Base-by-base conservation (phyloP, 1,140 invertebrate species). In the Cyphomyrmex costatus region DNA sequence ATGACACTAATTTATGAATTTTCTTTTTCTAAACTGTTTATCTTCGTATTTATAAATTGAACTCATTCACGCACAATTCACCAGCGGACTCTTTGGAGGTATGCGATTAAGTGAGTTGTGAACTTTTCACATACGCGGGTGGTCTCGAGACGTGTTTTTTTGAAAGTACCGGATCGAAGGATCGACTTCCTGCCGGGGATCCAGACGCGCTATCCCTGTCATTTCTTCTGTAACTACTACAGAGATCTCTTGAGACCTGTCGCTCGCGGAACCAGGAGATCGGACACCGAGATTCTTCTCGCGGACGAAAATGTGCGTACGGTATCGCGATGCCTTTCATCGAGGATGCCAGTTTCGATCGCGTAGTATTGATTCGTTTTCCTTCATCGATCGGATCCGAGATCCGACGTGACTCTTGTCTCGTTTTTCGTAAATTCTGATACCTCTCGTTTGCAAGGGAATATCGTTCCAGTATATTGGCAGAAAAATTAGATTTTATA, bases 51-150 rank as follows among this genome's bases (percentile, higher is more conserved):
- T 2, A 56, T 56, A 36, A 3, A 36, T 36, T 36, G 19, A 51
- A n/a, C 53, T 2, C 51, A 53, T 53, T 53, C 19, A n/a, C 53
- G 53, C 49, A 27, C 24, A 3, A 12, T 33, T 19, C 12, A 71
- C 21, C 33, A n/a, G 68, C 14, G 4, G 16, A 30, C 27, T 63
- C 56, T 70, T 63, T 21, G 66, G 74, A 42, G 42, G 33, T 84
- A 56, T 61, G 7, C 16, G 27, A 63, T 21, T n/a, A n/a, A 51
- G 76, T 82, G 8, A 86, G 70, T 68, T 86, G 85, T 86, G 78
- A 88, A 86, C 12, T 89, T 92, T 92, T 92, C 90, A 92, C 91
- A 89, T 86, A 88, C 77, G 77, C 70, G 87, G 89, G 90, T 92
- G 91, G 91, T 90, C 90, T 60, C 5, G 21, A 51, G 74, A 88